Conservation (phyloP, 2,113 vertebrate genomes). For the Urocitellus parryii region DNA sequence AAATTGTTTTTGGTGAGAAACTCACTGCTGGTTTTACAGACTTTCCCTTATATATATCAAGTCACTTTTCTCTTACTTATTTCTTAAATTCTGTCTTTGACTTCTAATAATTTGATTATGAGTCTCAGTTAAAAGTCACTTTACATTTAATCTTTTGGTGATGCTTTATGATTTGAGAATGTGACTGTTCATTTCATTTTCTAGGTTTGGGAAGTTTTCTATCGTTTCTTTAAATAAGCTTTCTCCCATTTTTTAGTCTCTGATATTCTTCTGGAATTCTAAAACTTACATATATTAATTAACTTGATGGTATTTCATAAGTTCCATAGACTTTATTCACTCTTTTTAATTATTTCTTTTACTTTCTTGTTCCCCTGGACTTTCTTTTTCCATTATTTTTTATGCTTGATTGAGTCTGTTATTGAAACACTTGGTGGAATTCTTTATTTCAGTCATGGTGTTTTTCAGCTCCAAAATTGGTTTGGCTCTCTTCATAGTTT, state of each 20-base stretch:
- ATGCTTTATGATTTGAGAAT: neutral
- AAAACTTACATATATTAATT: neutral
- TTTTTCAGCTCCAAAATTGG: neutral
- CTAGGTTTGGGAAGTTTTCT: neutral
- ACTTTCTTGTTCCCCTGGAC: neutral
- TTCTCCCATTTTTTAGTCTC: neutral
- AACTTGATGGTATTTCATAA: neutral
- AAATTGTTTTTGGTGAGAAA: neutral
- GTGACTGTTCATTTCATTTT: neutral
- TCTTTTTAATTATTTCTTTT: neutral
- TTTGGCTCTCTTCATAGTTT: neutral
- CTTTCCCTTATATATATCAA: neutral
- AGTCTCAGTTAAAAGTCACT: neutral
- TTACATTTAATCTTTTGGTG: neutral
- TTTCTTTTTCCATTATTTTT: neutral
- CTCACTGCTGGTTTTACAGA: neutral
- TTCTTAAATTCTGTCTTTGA: neutral
- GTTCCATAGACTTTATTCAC: neutral
- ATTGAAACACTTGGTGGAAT: neutral
- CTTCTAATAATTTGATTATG: neutral
- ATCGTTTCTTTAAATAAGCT: neutral
- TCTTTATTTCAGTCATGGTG: neutral
- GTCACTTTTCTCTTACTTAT: neutral
- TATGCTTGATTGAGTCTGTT: neutral
- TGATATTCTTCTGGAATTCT: neutral